Evolutionary conservation across 2,113 vertebrate species (phyloP), one percentile per base, ranked within the genome.

Genomic region (Rhabdornis inornatus): DNA sequence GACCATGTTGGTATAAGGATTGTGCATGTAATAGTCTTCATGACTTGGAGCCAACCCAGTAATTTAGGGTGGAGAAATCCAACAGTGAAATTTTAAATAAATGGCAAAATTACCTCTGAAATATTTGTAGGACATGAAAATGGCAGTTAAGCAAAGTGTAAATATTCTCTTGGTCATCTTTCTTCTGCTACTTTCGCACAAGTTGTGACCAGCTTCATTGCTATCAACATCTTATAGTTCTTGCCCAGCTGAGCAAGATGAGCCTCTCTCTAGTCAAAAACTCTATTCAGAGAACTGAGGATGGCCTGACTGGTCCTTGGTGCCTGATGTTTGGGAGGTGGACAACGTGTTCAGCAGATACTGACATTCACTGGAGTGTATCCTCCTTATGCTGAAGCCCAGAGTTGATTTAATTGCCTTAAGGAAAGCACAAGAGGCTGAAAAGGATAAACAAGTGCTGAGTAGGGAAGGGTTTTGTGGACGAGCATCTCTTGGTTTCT

Each of bases 71-170:
- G n/a, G 45, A 83, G 77, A 87, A 80, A 80, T 22, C 7, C 1
- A 40, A n/a, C 28, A 50, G 13, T 44, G 40, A 59, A 76, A 35
- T 44, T 87, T 13, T 50, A 77, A 80, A 61, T 61, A 49, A 76
- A 74, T 31, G 12, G 13, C 30, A 44, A 50, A 66, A 22, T 74
- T 70, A 65, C 65, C 10, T 61, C 27, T 1, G 3, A 81, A 77
- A 33, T 60, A 52, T 24, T 77, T 75, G 47, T 44, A 78, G 79
- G 42, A 47, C 15, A 15, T 31, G 35, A 28, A 87, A 77, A 70
- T 15, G 11, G 2, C 12, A 44, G 9, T 45, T 35, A 61, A 53
- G 8, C 1, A 1, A 69, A 61, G 6, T 5, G 1, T 40, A n/a
- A 87, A 37, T 20, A 6, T 66, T 77, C 59, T 55, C 24, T 39